Percentiles rank a stretch among this genome's conserved stretches.
Evolutionary conservation across 2,797 vertebrate genomes (phyloP).

Genomic region (Martes flavigula): DNA sequence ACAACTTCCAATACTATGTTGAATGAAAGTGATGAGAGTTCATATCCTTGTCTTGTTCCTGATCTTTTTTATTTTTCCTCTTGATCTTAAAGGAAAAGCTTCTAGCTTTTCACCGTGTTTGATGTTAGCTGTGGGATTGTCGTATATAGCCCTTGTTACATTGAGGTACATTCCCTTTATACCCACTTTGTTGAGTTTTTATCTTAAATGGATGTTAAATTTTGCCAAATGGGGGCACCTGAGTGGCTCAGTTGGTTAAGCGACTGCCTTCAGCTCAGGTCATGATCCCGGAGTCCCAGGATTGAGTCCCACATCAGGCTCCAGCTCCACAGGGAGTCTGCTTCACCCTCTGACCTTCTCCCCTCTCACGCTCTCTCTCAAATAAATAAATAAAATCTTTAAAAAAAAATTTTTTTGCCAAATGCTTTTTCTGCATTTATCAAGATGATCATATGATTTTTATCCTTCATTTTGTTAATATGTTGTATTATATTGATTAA

Average conservation of each 20-base stretch:
- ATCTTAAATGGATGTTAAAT: background rate
- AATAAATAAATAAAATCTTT: too few relatives aligned
- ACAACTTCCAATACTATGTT: background rate
- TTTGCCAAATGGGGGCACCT: background rate
- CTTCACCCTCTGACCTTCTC: too few relatives aligned
- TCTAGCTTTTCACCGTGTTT: background rate
- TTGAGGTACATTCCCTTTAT: background rate
- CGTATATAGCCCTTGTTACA: background rate
- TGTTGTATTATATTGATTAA: background rate
- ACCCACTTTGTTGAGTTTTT: background rate
- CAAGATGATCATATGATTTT: background rate
- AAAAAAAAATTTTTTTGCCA: background rate
- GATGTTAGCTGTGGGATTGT: background rate
- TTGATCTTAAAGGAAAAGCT: background rate
- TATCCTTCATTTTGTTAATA: background rate
- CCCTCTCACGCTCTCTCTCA: too few relatives aligned
- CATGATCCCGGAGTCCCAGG: too few relatives aligned
- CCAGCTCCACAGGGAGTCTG: too few relatives aligned
- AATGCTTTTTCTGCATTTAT: background rate
- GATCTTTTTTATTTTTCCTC: too few relatives aligned
- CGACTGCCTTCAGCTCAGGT: too few relatives aligned
- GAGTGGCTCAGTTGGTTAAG: too few relatives aligned
- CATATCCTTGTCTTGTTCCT: background rate
- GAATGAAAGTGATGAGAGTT: background rate
- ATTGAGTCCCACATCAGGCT: too few relatives aligned